phyloP scores from a whole-genome alignment of 2,888 invertebrate species.

The Lydus trimaculatus region DNA sequence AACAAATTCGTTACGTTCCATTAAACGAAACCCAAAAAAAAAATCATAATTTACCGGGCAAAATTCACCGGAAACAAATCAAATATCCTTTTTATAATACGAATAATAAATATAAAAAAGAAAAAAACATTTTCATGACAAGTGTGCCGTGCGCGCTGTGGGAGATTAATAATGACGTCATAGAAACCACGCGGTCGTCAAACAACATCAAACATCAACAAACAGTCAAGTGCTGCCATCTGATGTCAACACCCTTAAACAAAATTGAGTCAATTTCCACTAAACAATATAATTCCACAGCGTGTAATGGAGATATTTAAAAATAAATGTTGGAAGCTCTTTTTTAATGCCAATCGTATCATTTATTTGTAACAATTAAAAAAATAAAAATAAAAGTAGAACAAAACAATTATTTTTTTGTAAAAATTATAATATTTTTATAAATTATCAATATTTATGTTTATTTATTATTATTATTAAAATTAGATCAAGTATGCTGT shows the following conservation, averaged over 20 bases:
- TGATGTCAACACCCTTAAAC: not conserved
- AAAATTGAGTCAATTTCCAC: not conserved
- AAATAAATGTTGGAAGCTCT: not conserved
- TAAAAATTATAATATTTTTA: not conserved
- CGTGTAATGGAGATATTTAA: not conserved
- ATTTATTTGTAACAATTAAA: not conserved
- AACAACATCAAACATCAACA: slow-evolving; percentile 8
- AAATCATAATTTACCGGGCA: slow-evolving; percentile 3
- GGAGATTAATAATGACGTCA: not conserved
- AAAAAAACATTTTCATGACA: not conserved
- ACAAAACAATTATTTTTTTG: not conserved
- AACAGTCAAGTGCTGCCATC: not conserved
- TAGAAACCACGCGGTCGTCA: not conserved
- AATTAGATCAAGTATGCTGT: not conserved
- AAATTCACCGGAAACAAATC: not conserved
- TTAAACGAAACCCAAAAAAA: not conserved
- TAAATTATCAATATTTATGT: not conserved
- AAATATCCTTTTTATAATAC: not conserved
- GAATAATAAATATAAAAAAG: not conserved
- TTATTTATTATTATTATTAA: not conserved
- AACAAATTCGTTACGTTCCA: too few relatives aligned
- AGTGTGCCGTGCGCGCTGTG: not conserved
- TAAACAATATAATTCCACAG: too few relatives aligned
- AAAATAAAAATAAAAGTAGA: not conserved
- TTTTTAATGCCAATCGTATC: not conserved